These are phyloP conservation scores for Perca schrenkii DNA, from an alignment of 2,113 vertebrate species.

Conservation along the genomic window DNA sequence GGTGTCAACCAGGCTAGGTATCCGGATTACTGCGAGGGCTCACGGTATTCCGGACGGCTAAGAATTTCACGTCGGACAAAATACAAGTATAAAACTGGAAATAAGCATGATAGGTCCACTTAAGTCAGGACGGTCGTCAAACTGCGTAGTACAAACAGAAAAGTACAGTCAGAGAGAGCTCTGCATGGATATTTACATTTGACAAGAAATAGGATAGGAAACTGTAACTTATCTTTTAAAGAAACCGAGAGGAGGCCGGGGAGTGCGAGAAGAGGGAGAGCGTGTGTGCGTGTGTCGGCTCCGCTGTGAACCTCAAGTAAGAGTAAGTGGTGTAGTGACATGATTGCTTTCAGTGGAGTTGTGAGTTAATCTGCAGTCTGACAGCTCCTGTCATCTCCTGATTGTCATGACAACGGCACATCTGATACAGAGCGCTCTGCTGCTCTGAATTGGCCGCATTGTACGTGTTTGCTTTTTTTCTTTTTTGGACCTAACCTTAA, in stretches of 20 bases:
- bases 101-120: not conserved
- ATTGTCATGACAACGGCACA: conserved; percentile 40
- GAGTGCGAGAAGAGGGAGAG: not conserved
- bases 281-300: not conserved
- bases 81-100: too few relatives aligned
- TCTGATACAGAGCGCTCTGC: conserved; percentile 36
- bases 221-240: not conserved
- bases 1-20: too few relatives aligned
- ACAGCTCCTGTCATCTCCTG: conserved; percentile 69
- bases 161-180: not conserved
- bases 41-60: too few relatives aligned
- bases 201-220: not conserved
- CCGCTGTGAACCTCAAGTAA: not conserved
- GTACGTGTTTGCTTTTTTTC: not conserved
- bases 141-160: not conserved
- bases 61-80: too few relatives aligned
- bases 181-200: not conserved
- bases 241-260: not conserved
- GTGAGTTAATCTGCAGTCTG: conserved; percentile 64
- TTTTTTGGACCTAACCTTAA: not conserved
- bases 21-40: too few relatives aligned
- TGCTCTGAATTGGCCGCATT: conserved; percentile 5
- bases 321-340: conserved; percentile 36
- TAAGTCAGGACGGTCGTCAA: too few relatives aligned
- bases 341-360: conserved; percentile 48